Conservation (phyloP, 2,797 vertebrate species). For the Notolepis coatsorum region DNA sequence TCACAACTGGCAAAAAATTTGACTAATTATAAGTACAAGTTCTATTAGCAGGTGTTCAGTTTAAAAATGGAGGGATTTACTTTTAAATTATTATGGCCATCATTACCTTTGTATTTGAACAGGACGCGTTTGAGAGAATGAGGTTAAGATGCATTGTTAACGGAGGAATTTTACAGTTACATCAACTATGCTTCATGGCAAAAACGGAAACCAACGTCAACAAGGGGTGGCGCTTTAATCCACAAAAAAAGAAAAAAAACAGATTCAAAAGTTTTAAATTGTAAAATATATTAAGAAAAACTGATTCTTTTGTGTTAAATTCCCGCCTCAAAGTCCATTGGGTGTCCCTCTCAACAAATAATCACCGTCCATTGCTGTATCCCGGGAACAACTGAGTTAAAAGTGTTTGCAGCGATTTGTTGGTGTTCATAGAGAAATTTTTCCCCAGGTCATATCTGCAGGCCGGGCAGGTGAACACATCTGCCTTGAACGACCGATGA, state of each 20-base stretch:
- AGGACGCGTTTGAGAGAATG: constrained; percentile 9
- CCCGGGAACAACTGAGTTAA: constrained; percentile 95
- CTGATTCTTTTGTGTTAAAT: constrained; percentile 76
- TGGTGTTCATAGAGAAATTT: constrained; percentile 87
- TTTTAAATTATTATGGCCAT: constrained; percentile 35
- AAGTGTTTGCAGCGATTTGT: constrained; percentile 88
- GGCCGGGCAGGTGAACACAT: constrained; percentile 95
- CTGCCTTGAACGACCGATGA: constrained; percentile 94
- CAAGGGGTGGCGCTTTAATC: constrained; percentile 49
- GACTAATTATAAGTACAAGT: constrained; percentile 15
- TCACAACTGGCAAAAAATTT: constrained; percentile 18
- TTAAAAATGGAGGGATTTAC: constrained; percentile 33
- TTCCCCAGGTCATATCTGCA: constrained; percentile 94
- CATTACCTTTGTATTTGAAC: constrained; percentile 42
- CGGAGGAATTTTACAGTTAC: constrained; percentile 34
- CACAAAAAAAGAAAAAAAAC: constrained; percentile 50
- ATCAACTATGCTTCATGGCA: constrained; percentile 50
- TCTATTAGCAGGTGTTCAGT: constrained; percentile 33
- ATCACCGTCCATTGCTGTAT: constrained; percentile 95
- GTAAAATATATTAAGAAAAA: constrained; percentile 84
- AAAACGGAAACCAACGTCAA: constrained; percentile 39
- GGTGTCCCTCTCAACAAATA: constrained; percentile 41
- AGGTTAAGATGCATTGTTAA: constrained; percentile 35
- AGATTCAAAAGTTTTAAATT: constrained; percentile 65
- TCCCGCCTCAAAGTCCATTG: constrained; percentile 72